phyloP scores from a whole-genome alignment of 1,140 invertebrate species.

The Neotoxoptera formosana region DNA sequence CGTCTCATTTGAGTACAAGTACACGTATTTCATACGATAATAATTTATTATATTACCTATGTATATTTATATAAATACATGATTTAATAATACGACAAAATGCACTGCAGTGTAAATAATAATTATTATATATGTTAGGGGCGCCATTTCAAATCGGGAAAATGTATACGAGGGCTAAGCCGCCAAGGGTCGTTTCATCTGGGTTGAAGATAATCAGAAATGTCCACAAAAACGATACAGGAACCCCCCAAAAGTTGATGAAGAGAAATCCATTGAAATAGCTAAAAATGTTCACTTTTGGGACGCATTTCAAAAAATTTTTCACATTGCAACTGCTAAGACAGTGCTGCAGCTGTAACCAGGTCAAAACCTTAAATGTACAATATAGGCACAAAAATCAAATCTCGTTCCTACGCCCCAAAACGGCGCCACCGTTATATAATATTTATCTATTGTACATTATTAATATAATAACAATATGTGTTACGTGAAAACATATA shows the following conservation, averaged over 20 bases:
- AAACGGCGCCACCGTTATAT: neutral
- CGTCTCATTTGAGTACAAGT: neutral
- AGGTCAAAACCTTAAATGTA: neutral
- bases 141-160: neutral
- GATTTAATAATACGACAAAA: neutral
- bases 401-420: neutral
- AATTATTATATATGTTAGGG: neutral
- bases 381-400: neutral
- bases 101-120: slow-evolving; percentile 8
- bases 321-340: neutral
- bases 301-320: too few relatives aligned
- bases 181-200: neutral
- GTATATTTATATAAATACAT: neutral
- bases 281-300: neutral
- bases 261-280: neutral
- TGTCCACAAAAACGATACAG: neutral
- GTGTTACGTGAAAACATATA: neutral
- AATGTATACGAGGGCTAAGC: too few relatives aligned
- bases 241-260: neutral
- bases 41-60: neutral
- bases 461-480: neutral
- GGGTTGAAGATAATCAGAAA: too few relatives aligned
- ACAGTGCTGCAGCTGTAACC: neutral
- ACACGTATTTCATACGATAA: neutral
- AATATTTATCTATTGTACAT: too few relatives aligned